Evolutionary conservation across 2,888 invertebrate genomes (phyloP), one percentile per base, ranked within the genome.

Genomic region (Dasypogon diadema): DNA sequence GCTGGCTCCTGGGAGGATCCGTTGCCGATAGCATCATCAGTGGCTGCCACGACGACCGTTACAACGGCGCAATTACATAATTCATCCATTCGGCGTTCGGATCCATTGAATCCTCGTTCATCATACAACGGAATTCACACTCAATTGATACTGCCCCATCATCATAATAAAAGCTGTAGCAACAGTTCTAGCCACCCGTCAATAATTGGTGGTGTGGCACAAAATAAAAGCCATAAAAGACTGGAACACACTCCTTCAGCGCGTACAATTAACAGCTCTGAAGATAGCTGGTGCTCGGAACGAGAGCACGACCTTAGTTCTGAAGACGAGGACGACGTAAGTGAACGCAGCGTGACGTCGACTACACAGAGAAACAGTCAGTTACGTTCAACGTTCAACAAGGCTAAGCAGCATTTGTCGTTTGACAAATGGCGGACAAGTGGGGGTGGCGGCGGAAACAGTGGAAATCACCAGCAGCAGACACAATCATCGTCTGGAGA

Each of bases 1-100:
- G 91, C 92, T 79, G 91, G 92, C 85, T 90, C 92, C 84, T 93
- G 93, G 93, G 93, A 93, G 87, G 93, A 93, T 86, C 88, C 90
- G 63, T 77, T 83, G 63, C 81, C 83, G 54, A 78, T 80, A 51
- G 68, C 79, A 60, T 73, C 78, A 56, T 60, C 77, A 42, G 76
- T 72, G 63, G 78, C 81, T 78, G 75, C 79, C 18, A 82, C 81
- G 54, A 83, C 84, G 76, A 81, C 83, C 78, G 83, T 84, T 75
- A 84, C 83, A 77, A 81, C 82, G 79, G 85, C 85, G 48, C 85
- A 85, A 79, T 77, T 85, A 74, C 85, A 83, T 74, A 82, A 80
- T 79, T 77, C 79, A 72, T 76, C 82, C 81, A 85, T 88, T 81
- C 79, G 81, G 65, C 81, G 82, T 74, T 80, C 82, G 72, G 83